These are phyloP conservation scores for Caracal caracal DNA, from an alignment of 2,113 vertebrate genomes.

Conservation along the genomic window DNA sequence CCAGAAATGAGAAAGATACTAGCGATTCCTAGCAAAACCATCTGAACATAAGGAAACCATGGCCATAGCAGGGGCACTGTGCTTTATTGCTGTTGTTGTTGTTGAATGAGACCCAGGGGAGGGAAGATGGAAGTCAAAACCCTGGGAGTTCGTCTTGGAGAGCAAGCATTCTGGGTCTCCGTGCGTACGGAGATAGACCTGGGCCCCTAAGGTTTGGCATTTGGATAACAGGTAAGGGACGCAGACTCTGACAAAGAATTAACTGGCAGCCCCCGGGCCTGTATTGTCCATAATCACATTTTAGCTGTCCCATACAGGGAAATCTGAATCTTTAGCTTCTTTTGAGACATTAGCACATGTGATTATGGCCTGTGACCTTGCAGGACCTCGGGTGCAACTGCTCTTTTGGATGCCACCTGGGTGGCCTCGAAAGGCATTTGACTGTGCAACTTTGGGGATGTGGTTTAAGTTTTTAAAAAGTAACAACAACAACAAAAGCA, in stretches of 20 bases:
- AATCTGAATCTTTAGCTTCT: background rate
- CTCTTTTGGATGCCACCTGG: background rate
- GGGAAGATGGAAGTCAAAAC: background rate
- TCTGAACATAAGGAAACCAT: background rate
- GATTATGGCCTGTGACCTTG: background rate
- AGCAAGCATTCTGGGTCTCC: background rate
- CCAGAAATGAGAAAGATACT: accelerated
- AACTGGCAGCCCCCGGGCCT: background rate
- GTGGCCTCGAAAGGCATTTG: background rate
- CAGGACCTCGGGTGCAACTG: background rate
- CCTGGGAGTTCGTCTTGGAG: accelerated
- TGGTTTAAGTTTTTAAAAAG: background rate
- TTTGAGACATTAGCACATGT: background rate
- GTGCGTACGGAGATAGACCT: background rate
- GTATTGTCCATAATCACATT: background rate
- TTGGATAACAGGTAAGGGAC: background rate
- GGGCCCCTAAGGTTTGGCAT: background rate
- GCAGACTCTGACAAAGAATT: background rate
- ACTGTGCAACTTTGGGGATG: background rate
- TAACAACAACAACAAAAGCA: conserved; percentile 63
- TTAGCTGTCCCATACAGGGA: background rate
- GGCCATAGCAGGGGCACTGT: background rate
- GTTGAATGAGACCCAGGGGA: background rate
- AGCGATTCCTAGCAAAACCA: background rate
- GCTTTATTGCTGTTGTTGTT: conserved; percentile 23